A percentile compares a stretch with the other conserved stretches of the same genome.
phyloP scores from a whole-genome alignment of 2,113 vertebrate genomes.

The Pteropus alecto region DNA sequence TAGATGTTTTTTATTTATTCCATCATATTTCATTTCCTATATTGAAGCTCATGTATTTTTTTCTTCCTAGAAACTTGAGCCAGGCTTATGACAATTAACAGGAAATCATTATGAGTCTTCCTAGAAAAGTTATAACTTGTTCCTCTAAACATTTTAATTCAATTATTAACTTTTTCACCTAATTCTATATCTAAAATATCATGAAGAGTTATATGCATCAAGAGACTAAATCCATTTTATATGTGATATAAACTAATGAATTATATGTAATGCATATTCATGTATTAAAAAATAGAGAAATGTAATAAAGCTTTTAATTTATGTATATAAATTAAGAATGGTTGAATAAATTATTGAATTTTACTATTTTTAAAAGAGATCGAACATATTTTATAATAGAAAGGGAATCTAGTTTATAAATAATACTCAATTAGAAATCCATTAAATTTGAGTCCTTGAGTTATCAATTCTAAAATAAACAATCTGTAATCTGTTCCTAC shows the following conservation, averaged over 20 bases:
- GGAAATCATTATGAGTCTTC: background rate
- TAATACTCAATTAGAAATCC: background rate
- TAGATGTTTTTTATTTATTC: background rate
- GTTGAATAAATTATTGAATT: background rate
- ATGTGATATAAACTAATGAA: background rate
- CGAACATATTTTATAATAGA: background rate
- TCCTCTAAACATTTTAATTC: background rate
- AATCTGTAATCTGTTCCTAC: background rate
- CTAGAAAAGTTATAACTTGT: background rate
- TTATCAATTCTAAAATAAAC: background rate
- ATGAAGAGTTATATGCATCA: background rate
- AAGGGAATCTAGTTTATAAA: background rate
- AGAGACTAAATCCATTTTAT: background rate
- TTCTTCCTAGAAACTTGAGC: background rate
- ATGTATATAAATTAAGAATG: background rate
- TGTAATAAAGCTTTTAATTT: background rate
- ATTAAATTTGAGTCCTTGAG: background rate
- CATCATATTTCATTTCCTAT: background rate
- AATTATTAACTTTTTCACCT: background rate
- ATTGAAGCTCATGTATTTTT: background rate
- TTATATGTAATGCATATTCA: background rate
- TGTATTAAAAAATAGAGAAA: background rate
- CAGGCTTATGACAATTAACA: background rate
- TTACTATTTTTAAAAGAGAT: slow-evolving; percentile 1
- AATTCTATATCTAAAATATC: background rate